Base-by-base conservation (phyloP, 1,140 invertebrate species). In the Copidosoma floridanum region DNA sequence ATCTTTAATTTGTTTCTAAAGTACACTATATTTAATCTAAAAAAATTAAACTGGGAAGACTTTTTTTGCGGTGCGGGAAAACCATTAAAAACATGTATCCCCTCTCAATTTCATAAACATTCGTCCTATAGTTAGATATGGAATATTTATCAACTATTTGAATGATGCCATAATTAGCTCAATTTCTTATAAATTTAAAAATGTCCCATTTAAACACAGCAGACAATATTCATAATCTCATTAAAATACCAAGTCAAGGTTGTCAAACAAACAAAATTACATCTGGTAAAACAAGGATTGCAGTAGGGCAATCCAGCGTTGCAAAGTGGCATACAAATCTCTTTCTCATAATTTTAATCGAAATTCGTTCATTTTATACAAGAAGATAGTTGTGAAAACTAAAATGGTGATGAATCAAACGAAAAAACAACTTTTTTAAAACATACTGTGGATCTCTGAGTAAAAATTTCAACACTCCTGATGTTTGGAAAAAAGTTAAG, bases 401-500 rank as follows among this genome's bases (percentile, higher is more conserved):
- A 32, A 8, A 32, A 8, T 8, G 6, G 29, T 26, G 23, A 12
- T 12, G 11, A 21, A 52, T 2, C 18, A 43, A 37, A 61, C n/a
- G 27, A 54, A 27, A 35, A 40, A 35, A 40, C 41, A 43, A 10
- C 2, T 16, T 54, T n/a, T n/a, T 27, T 43, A 41, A 57, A 20
- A 14, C 16, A n/a, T 51, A 50, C 12, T 41, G 18, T 16, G 37
- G 29, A 60, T 50, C 46, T 26, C 41, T 51, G 16, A 24, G 47
- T 58, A 44, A 24, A 52, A 12, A 52, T 29, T 23, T 12, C 48
- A 24, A 43, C 40, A 57, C 32, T 2, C 11, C 21, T 2, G 29
- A 57, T 26, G 54, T 57, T 12, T 57, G 54, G 54, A 27, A 57
- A 3, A 46, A 29, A 47, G 8, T n/a, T 18, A 47, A 57, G 47